Evolutionary conservation across 92 coral and sea anemone genomes (phyloP).

Genomic region (Anthopleura xanthogrammica): DNA sequence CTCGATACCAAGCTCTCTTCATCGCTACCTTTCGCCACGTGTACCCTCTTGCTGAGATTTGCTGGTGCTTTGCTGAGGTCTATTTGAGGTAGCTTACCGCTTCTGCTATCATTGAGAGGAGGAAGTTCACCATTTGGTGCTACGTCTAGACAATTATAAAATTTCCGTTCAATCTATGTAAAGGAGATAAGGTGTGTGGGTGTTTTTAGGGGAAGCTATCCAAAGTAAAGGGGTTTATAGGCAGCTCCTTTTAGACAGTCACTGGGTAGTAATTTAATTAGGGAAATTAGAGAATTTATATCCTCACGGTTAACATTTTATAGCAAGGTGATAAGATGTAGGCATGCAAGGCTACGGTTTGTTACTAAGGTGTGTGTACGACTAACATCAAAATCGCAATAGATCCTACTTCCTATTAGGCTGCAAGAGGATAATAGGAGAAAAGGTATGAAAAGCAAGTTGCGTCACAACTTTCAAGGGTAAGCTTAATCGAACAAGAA

Average conservation of each 20-base stretch:
- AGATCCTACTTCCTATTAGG: no score
- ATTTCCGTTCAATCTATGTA: background rate
- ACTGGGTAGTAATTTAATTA: no score
- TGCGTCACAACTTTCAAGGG: no score
- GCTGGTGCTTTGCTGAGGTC: conserved; percentile 33
- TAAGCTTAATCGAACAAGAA: no score
- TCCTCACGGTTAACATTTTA: background rate
- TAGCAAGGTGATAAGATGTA: background rate
- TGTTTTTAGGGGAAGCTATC: background rate
- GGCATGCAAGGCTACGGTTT: background rate
- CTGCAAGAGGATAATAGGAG: no score
- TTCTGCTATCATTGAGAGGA: conserved; percentile 17
- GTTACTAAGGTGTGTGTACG: background rate
- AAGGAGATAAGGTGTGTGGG: background rate
- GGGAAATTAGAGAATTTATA: no score
- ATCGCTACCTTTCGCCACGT: conserved; percentile 55
- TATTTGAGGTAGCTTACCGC: conserved; percentile 49
- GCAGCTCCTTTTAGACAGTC: no score
- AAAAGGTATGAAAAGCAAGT: no score
- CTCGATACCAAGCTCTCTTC: conserved; percentile 57
- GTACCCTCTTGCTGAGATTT: conserved; percentile 53
- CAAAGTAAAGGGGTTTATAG: no score
- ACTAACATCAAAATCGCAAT: no score
- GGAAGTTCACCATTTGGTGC: conserved; percentile 46
- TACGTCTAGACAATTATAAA: conserved; percentile 11